Percentiles rank a stretch among this genome's conserved stretches.
phyloP scores from a whole-genome alignment of 2,113 vertebrate species.

The Chaetorhynchus papuensis region DNA sequence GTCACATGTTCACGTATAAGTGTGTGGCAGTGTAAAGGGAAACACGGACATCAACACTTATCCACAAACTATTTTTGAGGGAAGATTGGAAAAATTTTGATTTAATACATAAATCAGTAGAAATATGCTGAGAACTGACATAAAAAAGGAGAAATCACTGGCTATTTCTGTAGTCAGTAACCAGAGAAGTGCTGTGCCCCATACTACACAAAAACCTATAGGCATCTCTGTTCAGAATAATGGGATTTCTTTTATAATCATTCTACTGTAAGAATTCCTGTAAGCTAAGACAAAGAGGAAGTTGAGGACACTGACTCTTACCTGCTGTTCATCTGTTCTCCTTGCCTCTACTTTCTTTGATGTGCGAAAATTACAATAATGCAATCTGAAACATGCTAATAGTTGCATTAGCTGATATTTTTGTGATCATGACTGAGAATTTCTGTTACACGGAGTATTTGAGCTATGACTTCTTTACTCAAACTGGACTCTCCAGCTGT shows the following conservation, averaged over 20 bases:
- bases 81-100: background rate
- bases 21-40: background rate
- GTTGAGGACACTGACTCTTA: background rate
- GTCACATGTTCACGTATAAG: background rate
- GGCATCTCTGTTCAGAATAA: background rate
- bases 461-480: background rate
- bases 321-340: background rate
- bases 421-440: background rate
- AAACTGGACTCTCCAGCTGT: background rate
- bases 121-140: background rate
- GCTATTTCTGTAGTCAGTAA: background rate
- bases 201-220: background rate
- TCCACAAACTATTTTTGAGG: background rate
- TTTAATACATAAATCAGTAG: background rate
- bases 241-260: background rate
- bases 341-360: background rate
- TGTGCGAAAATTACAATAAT: background rate
- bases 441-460: background rate
- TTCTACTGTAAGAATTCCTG: background rate
- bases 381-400: background rate
- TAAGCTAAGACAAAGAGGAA: background rate
- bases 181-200: background rate
- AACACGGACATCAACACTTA: background rate
- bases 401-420: background rate
- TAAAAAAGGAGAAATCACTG: background rate